Evolutionary conservation across 2,888 invertebrate genomes (phyloP).

Genomic region (Heliconius sara): DNA sequence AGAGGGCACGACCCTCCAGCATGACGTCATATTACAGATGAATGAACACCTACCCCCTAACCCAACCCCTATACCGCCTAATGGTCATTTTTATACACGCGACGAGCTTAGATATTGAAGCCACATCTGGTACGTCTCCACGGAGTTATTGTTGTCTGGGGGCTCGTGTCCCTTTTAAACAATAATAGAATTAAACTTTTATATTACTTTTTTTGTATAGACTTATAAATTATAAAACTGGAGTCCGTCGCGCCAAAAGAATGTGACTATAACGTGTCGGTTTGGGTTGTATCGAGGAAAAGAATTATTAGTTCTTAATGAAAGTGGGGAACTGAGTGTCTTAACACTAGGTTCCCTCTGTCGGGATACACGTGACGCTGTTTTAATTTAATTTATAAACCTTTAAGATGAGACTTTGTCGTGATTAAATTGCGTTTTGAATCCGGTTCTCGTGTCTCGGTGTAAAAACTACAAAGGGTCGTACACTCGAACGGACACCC

Average conservation of each 20-base stretch:
- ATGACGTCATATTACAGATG: conserved; percentile 78
- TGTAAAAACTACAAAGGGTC: conserved; percentile 52
- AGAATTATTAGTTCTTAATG: no score
- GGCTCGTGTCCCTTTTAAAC: conserved; percentile 38
- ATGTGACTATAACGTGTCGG: no score
- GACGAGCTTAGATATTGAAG: conserved; percentile 65
- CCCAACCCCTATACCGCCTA: conserved; percentile 52
- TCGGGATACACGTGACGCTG: no score
- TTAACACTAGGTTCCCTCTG: no score
- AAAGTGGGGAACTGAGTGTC: no score
- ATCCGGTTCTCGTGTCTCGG: conserved; percentile 58
- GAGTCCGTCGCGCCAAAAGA: no score
- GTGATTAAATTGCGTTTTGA: conserved; percentile 43
- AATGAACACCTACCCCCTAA: conserved; percentile 71
- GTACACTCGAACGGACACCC: conserved; percentile 55
- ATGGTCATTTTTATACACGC: conserved; percentile 65
- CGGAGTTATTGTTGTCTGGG: conserved; percentile 45
- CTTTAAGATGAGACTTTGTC: background rate
- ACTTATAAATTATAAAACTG: background rate
- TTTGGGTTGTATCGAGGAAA: no score
- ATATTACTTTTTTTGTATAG: background rate
- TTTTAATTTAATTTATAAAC: no score
- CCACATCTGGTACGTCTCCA: conserved; percentile 62
- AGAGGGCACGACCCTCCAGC: conserved; percentile 75
- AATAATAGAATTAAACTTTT: conserved; percentile 5